Evolutionary conservation across 1,140 invertebrate genomes (phyloP).

Genomic region (Aricia agestis): DNA sequence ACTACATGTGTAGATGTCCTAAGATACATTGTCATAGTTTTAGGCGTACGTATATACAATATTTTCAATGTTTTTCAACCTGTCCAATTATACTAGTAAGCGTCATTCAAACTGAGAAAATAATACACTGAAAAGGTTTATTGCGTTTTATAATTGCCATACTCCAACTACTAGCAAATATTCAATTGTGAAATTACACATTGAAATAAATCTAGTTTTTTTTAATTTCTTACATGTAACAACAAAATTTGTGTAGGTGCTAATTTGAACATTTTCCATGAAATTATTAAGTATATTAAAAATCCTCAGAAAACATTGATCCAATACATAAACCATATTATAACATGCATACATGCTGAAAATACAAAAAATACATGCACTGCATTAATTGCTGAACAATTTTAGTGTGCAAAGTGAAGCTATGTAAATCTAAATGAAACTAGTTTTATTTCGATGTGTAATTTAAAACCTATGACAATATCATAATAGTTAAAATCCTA

Average conservation of each 20-base stretch:
- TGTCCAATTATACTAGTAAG: slow-evolving; percentile 56
- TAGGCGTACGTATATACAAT: slow-evolving; percentile 45
- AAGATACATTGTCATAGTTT: slow-evolving; percentile 25
- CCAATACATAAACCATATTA: neutral
- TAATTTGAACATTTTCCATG: too few species aligned
- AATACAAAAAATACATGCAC: too few species aligned
- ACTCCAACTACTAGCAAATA: slow-evolving; percentile 17
- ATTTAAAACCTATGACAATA: slow-evolving; percentile 14
- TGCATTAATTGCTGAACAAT: neutral
- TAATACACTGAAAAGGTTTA: slow-evolving; percentile 35
- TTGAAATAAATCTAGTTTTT: slow-evolving; percentile 19
- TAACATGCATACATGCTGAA: too few species aligned
- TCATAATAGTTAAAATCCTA: slow-evolving; percentile 18
- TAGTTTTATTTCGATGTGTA: slow-evolving; percentile 22
- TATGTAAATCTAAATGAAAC: neutral
- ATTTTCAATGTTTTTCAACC: slow-evolving; percentile 30
- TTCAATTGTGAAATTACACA: slow-evolving; percentile 15
- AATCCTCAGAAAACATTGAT: neutral
- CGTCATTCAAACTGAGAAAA: slow-evolving; percentile 49
- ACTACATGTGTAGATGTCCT: slow-evolving; percentile 7
- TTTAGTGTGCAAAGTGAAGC: neutral
- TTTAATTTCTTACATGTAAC: slow-evolving; percentile 10
- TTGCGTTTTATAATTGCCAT: slow-evolving; percentile 21
- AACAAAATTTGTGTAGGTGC: neutral
- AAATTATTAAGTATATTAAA: neutral